Evolutionary conservation across 2,797 vertebrate species (phyloP).

Genomic region (Iguana delicatissima): DNA sequence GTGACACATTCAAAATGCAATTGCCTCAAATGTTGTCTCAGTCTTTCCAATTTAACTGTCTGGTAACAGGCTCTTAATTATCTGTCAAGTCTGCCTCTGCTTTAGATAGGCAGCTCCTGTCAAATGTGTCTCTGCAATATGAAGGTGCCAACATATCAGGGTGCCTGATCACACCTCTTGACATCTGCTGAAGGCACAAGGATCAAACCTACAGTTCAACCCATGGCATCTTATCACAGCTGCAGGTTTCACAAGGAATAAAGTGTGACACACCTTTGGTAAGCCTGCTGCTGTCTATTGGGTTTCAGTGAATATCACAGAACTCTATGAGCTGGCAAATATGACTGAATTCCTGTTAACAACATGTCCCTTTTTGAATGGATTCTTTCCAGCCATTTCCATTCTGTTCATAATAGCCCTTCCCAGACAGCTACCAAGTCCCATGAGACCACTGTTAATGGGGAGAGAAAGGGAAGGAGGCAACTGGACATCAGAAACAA

Average conservation of each 20-base stretch:
- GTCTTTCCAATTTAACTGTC: slow-evolving; percentile 11
- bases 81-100: slow-evolving; percentile 19
- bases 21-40: slow-evolving; percentile 19
- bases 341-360: neutral
- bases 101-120: slow-evolving; percentile 23
- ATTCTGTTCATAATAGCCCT: no score
- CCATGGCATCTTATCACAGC: slow-evolving; percentile 18
- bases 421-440: no score
- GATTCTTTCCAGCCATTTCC: no score
- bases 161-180: slow-evolving; percentile 35
- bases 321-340: neutral
- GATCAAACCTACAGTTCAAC: slow-evolving; percentile 35
- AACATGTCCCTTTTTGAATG: no score
- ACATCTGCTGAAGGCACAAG: slow-evolving; percentile 32
- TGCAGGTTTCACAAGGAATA: slow-evolving; percentile 7
- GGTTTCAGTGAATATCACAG: neutral
- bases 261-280: slow-evolving; percentile 4
- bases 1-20: slow-evolving; percentile 30
- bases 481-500: no score
- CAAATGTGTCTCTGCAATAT: slow-evolving; percentile 37
- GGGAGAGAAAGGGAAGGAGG: no score
- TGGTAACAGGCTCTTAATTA: slow-evolving; percentile 33
- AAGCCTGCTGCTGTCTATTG: neutral
- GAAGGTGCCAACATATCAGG: slow-evolving; percentile 37
- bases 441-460: no score